Conservation (phyloP, 2,113 vertebrate species). For the Tragelaphus buxtoni region DNA sequence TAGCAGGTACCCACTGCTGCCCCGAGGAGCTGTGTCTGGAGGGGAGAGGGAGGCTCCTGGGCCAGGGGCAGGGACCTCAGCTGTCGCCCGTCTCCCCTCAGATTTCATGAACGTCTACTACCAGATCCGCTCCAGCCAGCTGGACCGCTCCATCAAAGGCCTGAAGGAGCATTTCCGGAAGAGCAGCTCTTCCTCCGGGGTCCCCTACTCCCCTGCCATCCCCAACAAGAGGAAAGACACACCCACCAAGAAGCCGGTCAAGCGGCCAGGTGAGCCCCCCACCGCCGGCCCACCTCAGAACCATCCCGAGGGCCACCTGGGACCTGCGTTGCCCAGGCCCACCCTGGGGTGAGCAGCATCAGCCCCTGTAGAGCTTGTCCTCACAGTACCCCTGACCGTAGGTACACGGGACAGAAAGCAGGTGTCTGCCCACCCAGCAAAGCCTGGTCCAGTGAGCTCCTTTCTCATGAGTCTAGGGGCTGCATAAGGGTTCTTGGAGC, state of each 20-base stretch:
- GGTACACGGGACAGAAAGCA: background rate
- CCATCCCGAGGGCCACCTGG: background rate
- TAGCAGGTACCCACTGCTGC: fast-evolving
- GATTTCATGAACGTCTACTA: conserved; percentile 99
- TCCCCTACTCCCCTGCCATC: conserved; percentile 94
- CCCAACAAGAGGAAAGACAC: conserved; percentile 98
- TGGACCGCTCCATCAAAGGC: conserved; percentile 96
- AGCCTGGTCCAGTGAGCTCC: background rate
- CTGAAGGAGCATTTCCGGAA: conserved; percentile 97
- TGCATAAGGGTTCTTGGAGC: background rate
- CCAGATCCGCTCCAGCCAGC: conserved; percentile 95
- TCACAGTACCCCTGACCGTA: background rate
- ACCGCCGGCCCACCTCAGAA: background rate
- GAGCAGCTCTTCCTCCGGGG: conserved; percentile 90
- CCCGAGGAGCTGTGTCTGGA: fast-evolving
- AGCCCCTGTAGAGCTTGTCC: background rate
- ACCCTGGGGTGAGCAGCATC: fast-evolving
- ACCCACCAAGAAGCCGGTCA: conserved; percentile 94
- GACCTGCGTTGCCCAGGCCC: background rate
- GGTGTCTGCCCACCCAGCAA: background rate
- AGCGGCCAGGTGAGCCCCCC: conserved; percentile 90
- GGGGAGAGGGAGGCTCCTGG: background rate
- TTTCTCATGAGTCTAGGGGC: background rate
- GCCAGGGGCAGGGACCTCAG: background rate
- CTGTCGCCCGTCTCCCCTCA: conserved; percentile 62